Base-by-base conservation (phyloP, 2,888 invertebrate genomes). In the Pterobdella sp. region DNA sequence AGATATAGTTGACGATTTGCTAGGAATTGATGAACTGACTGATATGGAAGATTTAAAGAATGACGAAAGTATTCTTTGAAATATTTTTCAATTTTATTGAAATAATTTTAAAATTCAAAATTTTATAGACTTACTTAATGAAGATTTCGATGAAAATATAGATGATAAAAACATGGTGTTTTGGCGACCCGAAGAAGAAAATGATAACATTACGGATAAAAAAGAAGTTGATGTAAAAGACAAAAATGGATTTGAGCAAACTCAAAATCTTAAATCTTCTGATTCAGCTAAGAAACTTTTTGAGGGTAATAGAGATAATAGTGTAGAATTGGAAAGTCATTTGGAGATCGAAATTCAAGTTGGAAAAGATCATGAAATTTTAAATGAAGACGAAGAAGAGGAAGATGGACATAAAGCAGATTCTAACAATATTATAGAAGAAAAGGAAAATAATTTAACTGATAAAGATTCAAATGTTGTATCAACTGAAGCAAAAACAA, bases 331-430 rank as follows among this genome's bases (percentile, higher is more conserved):
- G 22, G 10, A 56, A 4, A 56, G n/a, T 56, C 60, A 56, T 56
- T n/a, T 75, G 37, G 67, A 74, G 37, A 68, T 67, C 34, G 75
- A 72, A 29, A 66, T 60, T 35, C 67, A 68, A 34, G 66, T 65
- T 18, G 63, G 49, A n/a, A 52, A 65, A 36, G 74, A 52, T 66
- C 64, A 52, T 4, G 73, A 73, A 63, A 7, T 64, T 65, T 35
- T 42, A 26, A n/a, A n/a, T 22, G 66, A 36, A 3, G 56, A 32
- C 1, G 35, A 37, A 42, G 72, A 35, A 1, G 37, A 72, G 1
- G 63, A 37, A 2, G 66, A 31, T 3, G 71, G 32, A 7, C 56
- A 29, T 14, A 66, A 26, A 10, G 73, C 56, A 1, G 65, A 60
- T 4, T 42, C 3, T 37, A 3, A 1, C 26, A 72, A 72, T 22